Percentiles rank a stretch among this genome's conserved stretches.
Evolutionary conservation across 2,797 vertebrate genomes (phyloP).

Genomic region (Nothura maculosa): DNA sequence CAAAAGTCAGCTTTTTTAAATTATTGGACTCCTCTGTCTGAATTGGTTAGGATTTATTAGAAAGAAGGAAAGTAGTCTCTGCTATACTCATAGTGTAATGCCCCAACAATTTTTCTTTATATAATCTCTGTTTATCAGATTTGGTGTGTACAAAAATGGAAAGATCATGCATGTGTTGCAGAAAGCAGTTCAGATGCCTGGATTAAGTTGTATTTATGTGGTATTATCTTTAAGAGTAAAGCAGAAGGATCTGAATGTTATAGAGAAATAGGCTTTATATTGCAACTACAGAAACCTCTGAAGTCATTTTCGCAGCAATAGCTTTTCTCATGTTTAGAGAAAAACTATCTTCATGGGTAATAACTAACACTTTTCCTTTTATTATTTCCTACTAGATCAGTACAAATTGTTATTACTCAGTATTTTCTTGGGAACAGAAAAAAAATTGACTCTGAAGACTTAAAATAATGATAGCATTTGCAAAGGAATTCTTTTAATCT

Average conservation of each 20-base stretch:
- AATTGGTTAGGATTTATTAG: slow-evolving; percentile 13
- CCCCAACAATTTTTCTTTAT: not conserved
- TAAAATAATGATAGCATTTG: slow-evolving; percentile 33
- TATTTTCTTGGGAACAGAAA: not conserved
- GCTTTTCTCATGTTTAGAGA: not conserved
- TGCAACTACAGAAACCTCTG: not conserved
- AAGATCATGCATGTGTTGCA: slow-evolving; percentile 56
- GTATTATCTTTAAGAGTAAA: slow-evolving; percentile 46
- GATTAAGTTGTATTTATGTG: slow-evolving; percentile 66
- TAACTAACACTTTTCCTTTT: not conserved
- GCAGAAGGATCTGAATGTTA: slow-evolving; percentile 15
- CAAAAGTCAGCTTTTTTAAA: not conserved
- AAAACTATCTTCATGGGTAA: not conserved
- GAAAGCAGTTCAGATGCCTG: slow-evolving; percentile 46
- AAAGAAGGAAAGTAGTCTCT: slow-evolving; percentile 29
- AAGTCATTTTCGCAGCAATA: slow-evolving; percentile 26
- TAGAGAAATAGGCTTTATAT: not conserved
- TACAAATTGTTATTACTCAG: not conserved
- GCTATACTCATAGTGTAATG: not conserved
- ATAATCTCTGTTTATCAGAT: slow-evolving; percentile 74
- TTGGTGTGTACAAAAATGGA: slow-evolving; percentile 65
- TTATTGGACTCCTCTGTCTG: not conserved
- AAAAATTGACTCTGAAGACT: slow-evolving; percentile 7
- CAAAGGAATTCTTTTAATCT: slow-evolving; percentile 2
- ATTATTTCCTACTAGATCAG: not conserved